Conservation (phyloP, 2,888 invertebrate genomes). For the Sphecodes monilicornis region DNA sequence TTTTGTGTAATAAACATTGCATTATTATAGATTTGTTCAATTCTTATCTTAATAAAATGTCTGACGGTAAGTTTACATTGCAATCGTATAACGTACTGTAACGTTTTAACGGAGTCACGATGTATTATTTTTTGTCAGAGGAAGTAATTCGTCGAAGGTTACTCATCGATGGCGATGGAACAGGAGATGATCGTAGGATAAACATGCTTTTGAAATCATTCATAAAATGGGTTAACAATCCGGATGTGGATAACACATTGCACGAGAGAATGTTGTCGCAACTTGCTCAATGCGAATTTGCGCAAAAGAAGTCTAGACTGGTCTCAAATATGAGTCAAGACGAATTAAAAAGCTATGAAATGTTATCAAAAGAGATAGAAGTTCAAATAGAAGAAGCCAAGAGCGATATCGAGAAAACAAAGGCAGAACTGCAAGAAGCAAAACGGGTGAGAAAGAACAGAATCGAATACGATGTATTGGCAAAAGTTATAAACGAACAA, state of each 20-base stretch:
- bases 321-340: slow-evolving; percentile 93
- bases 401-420: slow-evolving; percentile 92
- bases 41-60: slow-evolving; percentile 29
- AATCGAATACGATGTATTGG: slow-evolving; percentile 96
- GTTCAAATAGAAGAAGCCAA: slow-evolving; percentile 92
- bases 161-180: slow-evolving; percentile 98
- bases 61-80: slow-evolving; percentile 49
- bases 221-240: slow-evolving; percentile 91
- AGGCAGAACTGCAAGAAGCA: slow-evolving; percentile 92
- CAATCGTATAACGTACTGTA: slow-evolving; percentile 13
- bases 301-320: slow-evolving; percentile 92
- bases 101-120: neutral
- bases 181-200: slow-evolving; percentile 96
- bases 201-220: slow-evolving; percentile 94
- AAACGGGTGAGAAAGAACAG: slow-evolving; percentile 95
- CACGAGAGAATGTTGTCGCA: slow-evolving; percentile 93
- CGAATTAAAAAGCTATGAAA: slow-evolving; percentile 93
- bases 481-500: slow-evolving; percentile 95
- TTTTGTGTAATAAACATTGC: neutral
- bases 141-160: slow-evolving; percentile 96
- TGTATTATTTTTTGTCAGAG: slow-evolving; percentile 86
- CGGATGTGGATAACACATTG: slow-evolving; percentile 85
- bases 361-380: slow-evolving; percentile 91
- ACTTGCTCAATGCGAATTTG: slow-evolving; percentile 94
- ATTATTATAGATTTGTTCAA: neutral